A percentile compares a stretch with the other conserved stretches of the same genome.
Conservation (phyloP, 30 jellyfish, hydroid and myxozoan genomes). For the Hydra vulgaris region DNA sequence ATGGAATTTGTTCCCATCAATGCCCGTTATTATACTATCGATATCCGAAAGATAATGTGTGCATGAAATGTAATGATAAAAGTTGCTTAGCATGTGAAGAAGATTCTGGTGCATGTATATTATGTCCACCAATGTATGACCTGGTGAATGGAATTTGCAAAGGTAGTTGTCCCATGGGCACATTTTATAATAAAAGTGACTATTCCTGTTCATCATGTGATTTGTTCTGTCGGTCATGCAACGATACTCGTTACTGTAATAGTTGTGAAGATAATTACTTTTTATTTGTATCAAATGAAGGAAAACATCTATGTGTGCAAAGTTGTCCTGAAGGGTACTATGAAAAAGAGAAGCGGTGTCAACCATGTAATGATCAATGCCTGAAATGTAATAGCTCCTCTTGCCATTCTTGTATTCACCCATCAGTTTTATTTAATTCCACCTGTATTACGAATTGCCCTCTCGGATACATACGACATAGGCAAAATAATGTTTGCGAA, state of each 20-base stretch:
- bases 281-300: not conserved
- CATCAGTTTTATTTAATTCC: not conserved
- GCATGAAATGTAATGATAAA: conserved; percentile 13
- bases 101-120: conserved; percentile 29
- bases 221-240: conserved; percentile 45
- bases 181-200: conserved; percentile 5
- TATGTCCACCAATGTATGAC: conserved; percentile 36
- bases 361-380: not conserved
- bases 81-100: conserved; percentile 6
- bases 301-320: not conserved
- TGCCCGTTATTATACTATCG: conserved; percentile 14
- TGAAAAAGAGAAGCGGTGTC: not conserved
- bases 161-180: conserved; percentile 39
- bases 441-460: not conserved
- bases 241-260: conserved; percentile 40
- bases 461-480: not conserved
- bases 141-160: conserved; percentile 41
- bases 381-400: not conserved
- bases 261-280: conserved; percentile 29
- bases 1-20: conserved; percentile 6
- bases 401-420: not conserved
- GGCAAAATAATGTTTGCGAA: not conserved
- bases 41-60: conserved; percentile 18
- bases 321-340: conserved; percentile 12
- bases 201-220: conserved; percentile 47